Conservation (phyloP, 2,797 vertebrate species). For the Melopsittacus undulatus region DNA sequence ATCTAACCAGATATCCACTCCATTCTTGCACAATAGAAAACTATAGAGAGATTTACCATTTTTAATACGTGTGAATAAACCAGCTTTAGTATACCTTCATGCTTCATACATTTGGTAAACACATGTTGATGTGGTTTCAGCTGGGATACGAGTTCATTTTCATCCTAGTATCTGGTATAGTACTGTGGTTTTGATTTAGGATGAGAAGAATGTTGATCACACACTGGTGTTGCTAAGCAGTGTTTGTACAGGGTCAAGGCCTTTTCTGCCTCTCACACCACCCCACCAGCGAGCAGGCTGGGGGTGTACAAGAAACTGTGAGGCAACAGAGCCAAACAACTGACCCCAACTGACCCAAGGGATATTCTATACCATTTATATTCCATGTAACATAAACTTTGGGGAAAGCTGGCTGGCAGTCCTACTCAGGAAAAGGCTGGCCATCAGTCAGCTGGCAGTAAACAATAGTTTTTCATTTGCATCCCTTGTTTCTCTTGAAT, state of each 20-base stretch:
- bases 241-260: neutral
- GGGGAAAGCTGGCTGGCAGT: neutral
- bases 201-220: neutral
- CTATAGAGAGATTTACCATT: neutral
- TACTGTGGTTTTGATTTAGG: neutral
- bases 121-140: accelerated
- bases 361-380: neutral
- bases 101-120: neutral
- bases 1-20: neutral
- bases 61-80: neutral
- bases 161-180: neutral
- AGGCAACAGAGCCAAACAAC: neutral
- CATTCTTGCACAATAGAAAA: neutral
- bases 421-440: neutral
- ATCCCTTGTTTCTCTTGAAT: neutral
- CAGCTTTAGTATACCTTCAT: neutral
- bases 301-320: neutral
- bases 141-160: neutral
- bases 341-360: neutral
- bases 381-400: neutral
- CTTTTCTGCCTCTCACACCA: neutral
- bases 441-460: neutral
- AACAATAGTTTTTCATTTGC: neutral
- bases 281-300: neutral
- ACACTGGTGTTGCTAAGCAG: neutral